Base-by-base conservation (phyloP, 2,113 vertebrate species). In the Okapia johnstoni region DNA sequence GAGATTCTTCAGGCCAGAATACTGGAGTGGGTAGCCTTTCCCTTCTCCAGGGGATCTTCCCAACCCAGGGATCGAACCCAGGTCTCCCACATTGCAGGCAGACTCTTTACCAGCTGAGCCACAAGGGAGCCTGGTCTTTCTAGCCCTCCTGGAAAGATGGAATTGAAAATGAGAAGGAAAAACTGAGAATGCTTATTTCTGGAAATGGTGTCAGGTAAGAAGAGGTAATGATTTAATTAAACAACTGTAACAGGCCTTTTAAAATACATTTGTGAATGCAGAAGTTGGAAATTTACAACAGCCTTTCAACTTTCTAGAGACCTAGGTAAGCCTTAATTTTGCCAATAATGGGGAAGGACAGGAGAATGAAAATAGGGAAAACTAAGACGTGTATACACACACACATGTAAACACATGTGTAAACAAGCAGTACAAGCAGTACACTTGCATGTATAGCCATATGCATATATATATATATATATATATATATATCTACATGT, bases 401-500 rank as follows among this genome's bases (percentile, higher is more conserved):
- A 36, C 17, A 46, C 2, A 33, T 33, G n/a, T 16, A 81, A 33
- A 52, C 16, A 30, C 4, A 0, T 2, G 28, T 15, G 4, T 12
- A 46, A 12, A 46, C 23, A 46, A 46, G 43, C 17, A 17, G 50
- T 5, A 46, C 23, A 46, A 46, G 43, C 17, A 17, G 50, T 5
- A 19, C 14, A 10, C 1, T 2, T 1, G 9, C 25, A 28, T 5
- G 17, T 3, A 40, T 16, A 12, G 7, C 61, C 30, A 73, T 11
- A 28, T 1, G 17, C 43, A 7, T 6, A 52, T 86, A 25, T n/a
- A 61, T 26, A 58, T 46, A 46, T 46, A 6, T 8, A 40, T 40
- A 6, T 23, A 58, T 25, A 8, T 3, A 76, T 2, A 33, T 7
- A 54, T 54, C 52, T 54, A 54, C 52, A n/a, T n/a, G 61, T n/a